Percentiles rank a stretch among this genome's conserved stretches.
Conservation (phyloP, 2,888 invertebrate species). For the Monopis laevigella region DNA sequence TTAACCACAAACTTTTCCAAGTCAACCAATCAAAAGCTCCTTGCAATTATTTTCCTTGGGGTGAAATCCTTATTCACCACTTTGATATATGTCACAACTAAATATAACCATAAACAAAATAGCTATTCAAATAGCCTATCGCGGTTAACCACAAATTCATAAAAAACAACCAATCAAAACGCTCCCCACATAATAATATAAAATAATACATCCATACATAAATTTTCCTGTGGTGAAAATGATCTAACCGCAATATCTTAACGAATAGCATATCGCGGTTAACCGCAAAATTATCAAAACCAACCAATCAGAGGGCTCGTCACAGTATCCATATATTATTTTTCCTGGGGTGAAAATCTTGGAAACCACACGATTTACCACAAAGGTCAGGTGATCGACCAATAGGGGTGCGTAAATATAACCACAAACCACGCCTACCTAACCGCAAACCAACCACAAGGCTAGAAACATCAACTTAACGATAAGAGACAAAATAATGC, state of each 20-base stretch:
- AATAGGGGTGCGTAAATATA: slow-evolving; percentile 66
- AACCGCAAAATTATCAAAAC: slow-evolving; percentile 54
- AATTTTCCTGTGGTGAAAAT: background rate
- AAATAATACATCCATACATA: background rate
- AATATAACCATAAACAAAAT: no score
- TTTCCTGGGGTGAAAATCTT: slow-evolving; percentile 66
- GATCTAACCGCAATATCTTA: slow-evolving; percentile 58
- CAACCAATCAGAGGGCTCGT: slow-evolving; percentile 47
- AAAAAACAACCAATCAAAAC: no score
- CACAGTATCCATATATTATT: slow-evolving; percentile 58
- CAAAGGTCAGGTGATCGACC: slow-evolving; percentile 68
- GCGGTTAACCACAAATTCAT: no score
- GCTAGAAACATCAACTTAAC: slow-evolving; percentile 58
- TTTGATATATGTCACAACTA: no score
- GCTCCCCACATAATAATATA: no score
- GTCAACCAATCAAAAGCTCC: no score
- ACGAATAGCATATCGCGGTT: slow-evolving; percentile 60
- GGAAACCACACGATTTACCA: slow-evolving; percentile 70
- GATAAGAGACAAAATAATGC: slow-evolving; percentile 35
- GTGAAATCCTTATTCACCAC: no score
- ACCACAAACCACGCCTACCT: slow-evolving; percentile 71
- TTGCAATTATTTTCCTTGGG: no score
- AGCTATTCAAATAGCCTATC: no score
- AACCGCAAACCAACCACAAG: slow-evolving; percentile 73
- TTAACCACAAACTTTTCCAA: no score